These are phyloP conservation scores for Pangasianodon gigas DNA, from an alignment of 2,113 vertebrate genomes.

Conservation along the genomic window DNA sequence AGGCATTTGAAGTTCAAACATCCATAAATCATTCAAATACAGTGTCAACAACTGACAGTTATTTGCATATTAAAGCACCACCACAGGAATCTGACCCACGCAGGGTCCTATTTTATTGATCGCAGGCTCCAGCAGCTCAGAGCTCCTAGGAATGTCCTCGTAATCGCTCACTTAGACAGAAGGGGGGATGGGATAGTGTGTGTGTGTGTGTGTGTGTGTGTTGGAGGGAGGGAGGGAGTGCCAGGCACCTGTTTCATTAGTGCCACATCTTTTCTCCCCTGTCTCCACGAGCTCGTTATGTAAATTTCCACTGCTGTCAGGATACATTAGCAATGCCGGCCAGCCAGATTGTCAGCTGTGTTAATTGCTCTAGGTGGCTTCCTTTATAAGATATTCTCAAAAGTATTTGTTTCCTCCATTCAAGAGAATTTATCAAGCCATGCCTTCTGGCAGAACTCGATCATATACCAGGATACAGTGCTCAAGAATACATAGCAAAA, in stretches of 20 bases:
- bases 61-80: slow-evolving; percentile 62
- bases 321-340: slow-evolving; percentile 72
- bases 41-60: slow-evolving; percentile 53
- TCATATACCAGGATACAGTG: not conserved
- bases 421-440: slow-evolving; percentile 23
- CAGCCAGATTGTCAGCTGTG: slow-evolving; percentile 76
- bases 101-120: slow-evolving; percentile 35
- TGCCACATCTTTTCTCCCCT: slow-evolving; percentile 65
- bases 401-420: slow-evolving; percentile 69
- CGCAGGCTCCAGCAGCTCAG: slow-evolving; percentile 47
- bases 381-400: slow-evolving; percentile 73
- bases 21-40: slow-evolving; percentile 55
- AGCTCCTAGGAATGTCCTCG: slow-evolving; percentile 56
- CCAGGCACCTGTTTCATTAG: slow-evolving; percentile 78
- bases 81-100: slow-evolving; percentile 49
- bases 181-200: slow-evolving; percentile 47
- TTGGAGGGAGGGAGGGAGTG: slow-evolving; percentile 18
- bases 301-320: slow-evolving; percentile 78
- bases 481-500: not conserved
- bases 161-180: slow-evolving; percentile 70
- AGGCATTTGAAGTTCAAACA: slow-evolving; percentile 56
- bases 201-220: not conserved
- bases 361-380: slow-evolving; percentile 78
- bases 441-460: slow-evolving; percentile 61
- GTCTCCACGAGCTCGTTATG: slow-evolving; percentile 76